Base-by-base conservation (phyloP, 2,888 invertebrate genomes). In the Apantesis nais region DNA sequence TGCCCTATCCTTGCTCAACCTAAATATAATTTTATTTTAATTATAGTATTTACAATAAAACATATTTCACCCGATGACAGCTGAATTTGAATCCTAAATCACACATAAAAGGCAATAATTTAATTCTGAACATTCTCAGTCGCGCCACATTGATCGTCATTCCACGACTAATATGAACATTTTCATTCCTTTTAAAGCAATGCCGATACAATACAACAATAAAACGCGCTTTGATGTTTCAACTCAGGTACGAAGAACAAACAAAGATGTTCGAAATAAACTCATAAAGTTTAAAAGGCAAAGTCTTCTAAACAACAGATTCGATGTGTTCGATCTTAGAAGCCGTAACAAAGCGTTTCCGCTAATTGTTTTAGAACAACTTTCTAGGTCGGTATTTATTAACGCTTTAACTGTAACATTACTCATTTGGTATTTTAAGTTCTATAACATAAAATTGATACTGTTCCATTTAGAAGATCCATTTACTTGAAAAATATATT, bases 361-460 rank as follows among this genome's bases (percentile, higher is more conserved):
- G 89, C 89, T 92, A 90, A 92, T 92, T 91, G 88, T 88, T 90
- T 82, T 83, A 74, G 81, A 86, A 86, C 83, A 82, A 87, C 83
- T 88, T 90, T 90, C 87, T 89, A 85, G 89, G 88, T 86, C 88
- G 84, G 86, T 74, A 83, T 88, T 88, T 88, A 87, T 89, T 90
- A 89, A 82, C 84, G 78, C 81, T 82, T 79, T 73, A 77, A 83
- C 78, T 77, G 74, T 79, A 80, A 76, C 68, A 78, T 86, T 86
- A 87, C 83, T 87, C 88, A 74, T 78, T 73, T 78, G 73, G 70
- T 79, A 77, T 78, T 77, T 78, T 73, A 55, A 67, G 62, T 69
- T 55, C 67, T 72, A 69, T 74, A 29, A 7, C 16, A 58, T 29
- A 9, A 55, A 55, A 55, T 55, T 12, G n/a, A 55, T 55, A 1